A percentile compares a stretch with the other conserved stretches of the same genome.
Evolutionary conservation across 2,888 invertebrate genomes (phyloP).

Genomic region (Cacoxenus indagator): DNA sequence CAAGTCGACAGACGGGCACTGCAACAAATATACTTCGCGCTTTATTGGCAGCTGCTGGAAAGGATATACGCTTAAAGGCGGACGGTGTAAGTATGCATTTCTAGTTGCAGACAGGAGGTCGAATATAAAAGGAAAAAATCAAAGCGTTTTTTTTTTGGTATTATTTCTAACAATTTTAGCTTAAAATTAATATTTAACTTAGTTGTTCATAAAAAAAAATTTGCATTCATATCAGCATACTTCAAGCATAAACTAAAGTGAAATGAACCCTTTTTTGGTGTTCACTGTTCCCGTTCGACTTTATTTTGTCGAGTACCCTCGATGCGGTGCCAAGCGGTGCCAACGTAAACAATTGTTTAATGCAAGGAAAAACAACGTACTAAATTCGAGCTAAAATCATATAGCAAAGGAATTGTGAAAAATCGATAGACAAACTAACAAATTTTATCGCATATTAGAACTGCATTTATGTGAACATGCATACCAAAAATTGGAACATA

Average conservation of each 20-base stretch:
- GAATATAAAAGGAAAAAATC: no score
- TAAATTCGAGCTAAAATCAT: conserved; percentile 19
- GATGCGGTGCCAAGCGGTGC: conserved; percentile 58
- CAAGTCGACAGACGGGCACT: conserved; percentile 91
- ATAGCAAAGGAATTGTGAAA: conserved; percentile 51
- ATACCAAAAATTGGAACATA: conserved; percentile 33
- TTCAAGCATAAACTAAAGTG: background rate
- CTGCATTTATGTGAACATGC: conserved; percentile 42
- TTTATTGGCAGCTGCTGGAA: conserved; percentile 88
- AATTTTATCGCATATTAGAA: conserved; percentile 16
- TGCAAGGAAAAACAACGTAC: conserved; percentile 37
- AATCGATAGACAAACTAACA: conserved; percentile 51
- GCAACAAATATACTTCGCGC: conserved; percentile 92
- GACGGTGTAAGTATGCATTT: conserved; percentile 83
- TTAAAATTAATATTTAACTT: no score
- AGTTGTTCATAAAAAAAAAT: no score
- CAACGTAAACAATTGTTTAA: conserved; percentile 65
- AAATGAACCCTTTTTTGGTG: conserved; percentile 33
- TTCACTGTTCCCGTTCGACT: conserved; percentile 17
- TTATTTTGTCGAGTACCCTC: conserved; percentile 48
- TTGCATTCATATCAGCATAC: background rate
- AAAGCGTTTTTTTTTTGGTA: no score
- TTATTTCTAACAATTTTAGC: background rate
- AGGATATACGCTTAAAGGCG: conserved; percentile 87
- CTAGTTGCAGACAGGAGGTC: no score